Conservation (phyloP, 2,113 vertebrate genomes). For the Nasalis larvatus region DNA sequence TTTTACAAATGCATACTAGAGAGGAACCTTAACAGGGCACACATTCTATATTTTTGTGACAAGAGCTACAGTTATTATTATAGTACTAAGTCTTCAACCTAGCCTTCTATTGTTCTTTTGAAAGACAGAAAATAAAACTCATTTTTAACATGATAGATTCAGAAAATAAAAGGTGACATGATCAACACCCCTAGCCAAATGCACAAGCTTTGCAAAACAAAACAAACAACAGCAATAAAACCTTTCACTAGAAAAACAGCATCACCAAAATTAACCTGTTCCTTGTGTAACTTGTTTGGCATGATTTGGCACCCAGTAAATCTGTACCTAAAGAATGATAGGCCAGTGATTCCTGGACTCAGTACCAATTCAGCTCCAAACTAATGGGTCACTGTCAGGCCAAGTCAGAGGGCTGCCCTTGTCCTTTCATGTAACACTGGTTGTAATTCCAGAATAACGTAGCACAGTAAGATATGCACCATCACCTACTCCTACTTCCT, state of each 20-base stretch:
- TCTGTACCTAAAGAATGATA: background rate
- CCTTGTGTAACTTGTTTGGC: background rate
- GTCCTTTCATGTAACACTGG: background rate
- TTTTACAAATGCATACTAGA: slow-evolving; percentile 32
- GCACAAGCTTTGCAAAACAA: background rate
- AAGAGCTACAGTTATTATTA: background rate
- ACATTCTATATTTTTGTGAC: background rate
- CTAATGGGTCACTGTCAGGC: background rate
- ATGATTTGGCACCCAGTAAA: background rate
- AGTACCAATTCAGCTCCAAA: background rate
- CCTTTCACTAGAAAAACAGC: background rate
- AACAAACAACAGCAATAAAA: background rate
- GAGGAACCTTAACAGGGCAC: background rate
- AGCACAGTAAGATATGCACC: background rate
- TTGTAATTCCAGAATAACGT: background rate
- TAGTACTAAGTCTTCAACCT: background rate
- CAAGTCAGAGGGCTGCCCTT: background rate
- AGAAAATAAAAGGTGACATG: slow-evolving; percentile 39
- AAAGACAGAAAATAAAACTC: background rate
- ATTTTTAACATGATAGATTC: background rate
- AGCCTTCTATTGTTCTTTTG: background rate
- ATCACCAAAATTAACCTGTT: background rate
- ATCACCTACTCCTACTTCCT: background rate
- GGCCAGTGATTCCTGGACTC: background rate
- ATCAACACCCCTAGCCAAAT: slow-evolving; percentile 9